Percentiles rank a stretch among this genome's conserved stretches.
Conservation (phyloP, 2,113 vertebrate species). For the Apeltes quadracus region DNA sequence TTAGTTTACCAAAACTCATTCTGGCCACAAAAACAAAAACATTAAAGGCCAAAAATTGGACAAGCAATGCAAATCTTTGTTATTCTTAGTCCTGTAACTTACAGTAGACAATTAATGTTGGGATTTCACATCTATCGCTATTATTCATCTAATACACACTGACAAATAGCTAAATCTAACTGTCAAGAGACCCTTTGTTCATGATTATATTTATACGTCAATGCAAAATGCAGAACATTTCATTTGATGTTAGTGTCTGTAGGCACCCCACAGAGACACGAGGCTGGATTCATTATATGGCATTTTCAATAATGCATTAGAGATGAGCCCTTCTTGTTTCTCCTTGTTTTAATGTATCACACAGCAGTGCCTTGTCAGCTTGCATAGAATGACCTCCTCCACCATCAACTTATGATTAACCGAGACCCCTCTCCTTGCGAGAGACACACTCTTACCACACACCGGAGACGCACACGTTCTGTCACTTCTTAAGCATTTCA, state of each 20-base stretch:
- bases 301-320: constrained; percentile 77
- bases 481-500: constrained; percentile 45
- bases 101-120: background rate
- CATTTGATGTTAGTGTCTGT: constrained; percentile 70
- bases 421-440: constrained; percentile 10
- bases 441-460: constrained; percentile 8
- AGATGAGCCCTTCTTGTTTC: constrained; percentile 62
- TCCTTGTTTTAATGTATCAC: constrained; percentile 56
- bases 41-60: background rate
- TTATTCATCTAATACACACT: constrained; percentile 32
- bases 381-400: constrained; percentile 35
- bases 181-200: constrained; percentile 46
- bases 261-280: constrained; percentile 63
- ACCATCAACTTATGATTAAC: constrained; percentile 54
- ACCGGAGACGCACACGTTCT: constrained; percentile 33
- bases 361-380: constrained; percentile 33
- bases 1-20: constrained; percentile 7
- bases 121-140: constrained; percentile 1
- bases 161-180: constrained; percentile 64
- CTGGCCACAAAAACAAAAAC: constrained; percentile 1
- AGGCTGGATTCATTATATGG: constrained; percentile 76
- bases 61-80: background rate
- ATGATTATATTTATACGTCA: constrained; percentile 70
- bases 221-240: constrained; percentile 71
- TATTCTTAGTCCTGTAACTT: background rate